Base-by-base conservation (phyloP, 2,797 vertebrate species). In the Thunnus albacares region DNA sequence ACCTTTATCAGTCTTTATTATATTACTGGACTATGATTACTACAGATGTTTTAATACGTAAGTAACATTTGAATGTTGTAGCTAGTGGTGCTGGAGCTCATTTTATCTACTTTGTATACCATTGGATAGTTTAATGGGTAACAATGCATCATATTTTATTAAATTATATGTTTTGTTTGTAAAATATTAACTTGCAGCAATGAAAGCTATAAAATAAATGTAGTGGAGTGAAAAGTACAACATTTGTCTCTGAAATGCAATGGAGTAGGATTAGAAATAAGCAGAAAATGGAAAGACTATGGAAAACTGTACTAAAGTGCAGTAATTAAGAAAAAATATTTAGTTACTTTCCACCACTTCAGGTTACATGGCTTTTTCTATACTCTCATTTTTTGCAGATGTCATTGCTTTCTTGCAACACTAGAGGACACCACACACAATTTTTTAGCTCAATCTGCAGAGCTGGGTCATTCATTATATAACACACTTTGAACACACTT, bases 371-470 rank as follows among this genome's bases (percentile, higher is more conserved):
- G 1, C 1, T 68, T 11, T 38, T 24, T 67, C 14, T 6, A 9
- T 11, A 13, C 24, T 35, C 28, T 24, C 10, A 30, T 68, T 76
- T 52, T 52, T 45, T 76, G 38, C 17, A 49, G 41, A 3, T 82
- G 70, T 41, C 22, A 6, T 83, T 69, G 24, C 72, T 57, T 43
- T 1, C 12, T 9, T 75, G 0, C 8, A 66, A 45, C 92, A 90
- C 81, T 43, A 90, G 93, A 91, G 88, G 85, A 1, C 59, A 30
- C 71, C 77, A 87, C 17, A 82, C 33, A 26, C 11, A 45, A 3
- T 13, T 28, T 30, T n/a, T 57, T 45, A 8, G 22, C 33, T 24
- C 8, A 24, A 28, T 28, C 11, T 38, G 14, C 30, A 56, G 22
- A 64, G 55, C 26, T 62, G 35, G 22, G 8, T 47, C 35, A 28